Evolutionary conservation across 2,797 vertebrate genomes (phyloP).

Genomic region (Alcedo quadribrachys): DNA sequence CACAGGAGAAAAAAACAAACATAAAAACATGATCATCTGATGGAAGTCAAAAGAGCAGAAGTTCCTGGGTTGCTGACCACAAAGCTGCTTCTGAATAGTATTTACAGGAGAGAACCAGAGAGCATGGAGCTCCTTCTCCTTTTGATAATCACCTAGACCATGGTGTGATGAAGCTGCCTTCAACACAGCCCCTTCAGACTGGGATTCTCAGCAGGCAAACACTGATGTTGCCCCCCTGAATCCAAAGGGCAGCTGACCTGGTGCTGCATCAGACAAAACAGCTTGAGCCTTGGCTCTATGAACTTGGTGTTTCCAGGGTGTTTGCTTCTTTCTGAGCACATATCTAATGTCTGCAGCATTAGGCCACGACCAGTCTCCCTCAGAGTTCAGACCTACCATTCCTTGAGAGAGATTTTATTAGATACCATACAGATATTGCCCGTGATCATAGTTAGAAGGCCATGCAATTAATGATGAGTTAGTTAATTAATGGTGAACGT

Average conservation of each 20-base stretch:
- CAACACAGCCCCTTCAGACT: not conserved
- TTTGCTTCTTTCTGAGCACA: not conserved
- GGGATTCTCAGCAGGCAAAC: not conserved
- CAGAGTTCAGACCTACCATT: not conserved
- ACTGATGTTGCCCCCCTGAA: not conserved
- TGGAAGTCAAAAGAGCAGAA: not conserved
- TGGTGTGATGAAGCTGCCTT: not conserved
- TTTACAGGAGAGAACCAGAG: not conserved
- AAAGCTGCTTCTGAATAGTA: not conserved
- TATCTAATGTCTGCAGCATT: not conserved
- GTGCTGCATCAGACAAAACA: not conserved
- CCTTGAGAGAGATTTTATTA: not conserved
- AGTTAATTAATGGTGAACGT: conserved; percentile 65
- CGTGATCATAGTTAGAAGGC: conserved; percentile 14
- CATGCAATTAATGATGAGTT: conserved; percentile 64
- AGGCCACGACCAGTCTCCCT: not conserved
- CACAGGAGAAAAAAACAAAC: not conserved
- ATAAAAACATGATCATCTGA: not conserved
- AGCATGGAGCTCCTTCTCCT: not conserved
- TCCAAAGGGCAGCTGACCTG: not conserved
- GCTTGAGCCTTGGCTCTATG: not conserved
- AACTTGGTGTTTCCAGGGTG: not conserved
- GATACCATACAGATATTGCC: not conserved
- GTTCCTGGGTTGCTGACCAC: not conserved
- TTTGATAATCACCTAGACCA: not conserved